Conservation (phyloP, 2,797 vertebrate species). For the Centropyge bicolor region DNA sequence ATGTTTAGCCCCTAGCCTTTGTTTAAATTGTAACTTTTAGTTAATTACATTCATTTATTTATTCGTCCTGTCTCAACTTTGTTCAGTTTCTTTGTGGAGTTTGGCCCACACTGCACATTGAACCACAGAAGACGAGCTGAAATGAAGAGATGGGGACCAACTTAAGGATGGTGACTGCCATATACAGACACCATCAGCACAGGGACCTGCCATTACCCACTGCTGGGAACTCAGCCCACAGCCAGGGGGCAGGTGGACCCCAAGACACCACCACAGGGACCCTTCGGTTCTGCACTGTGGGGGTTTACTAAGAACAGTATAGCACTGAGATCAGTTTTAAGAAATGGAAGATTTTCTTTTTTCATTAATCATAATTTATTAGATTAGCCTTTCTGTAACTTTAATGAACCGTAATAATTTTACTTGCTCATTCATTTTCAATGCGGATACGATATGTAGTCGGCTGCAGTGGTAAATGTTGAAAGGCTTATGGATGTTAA, state of each 20-base stretch:
- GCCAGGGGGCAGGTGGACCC: constrained; percentile 48
- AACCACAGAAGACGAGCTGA: constrained; percentile 91
- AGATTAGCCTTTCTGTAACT: constrained; percentile 51
- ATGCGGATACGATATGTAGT: constrained; percentile 21
- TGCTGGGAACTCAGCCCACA: constrained; percentile 51
- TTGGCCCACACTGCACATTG: constrained; percentile 94
- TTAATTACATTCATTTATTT: not conserved
- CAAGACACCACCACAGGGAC: constrained; percentile 31
- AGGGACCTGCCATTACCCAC: constrained; percentile 54
- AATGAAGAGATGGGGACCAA: constrained; percentile 29
- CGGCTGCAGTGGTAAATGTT: constrained; percentile 29
- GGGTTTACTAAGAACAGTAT: constrained; percentile 63
- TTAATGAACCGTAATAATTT: constrained; percentile 39
- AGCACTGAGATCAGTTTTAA: constrained; percentile 65
- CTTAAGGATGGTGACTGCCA: constrained; percentile 66
- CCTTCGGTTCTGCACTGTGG: constrained; percentile 60
- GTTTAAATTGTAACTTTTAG: not conserved
- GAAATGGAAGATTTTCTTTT: constrained; percentile 44
- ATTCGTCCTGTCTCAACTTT: not conserved
- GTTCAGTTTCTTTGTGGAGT: constrained; percentile 93
- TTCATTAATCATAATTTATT: constrained; percentile 61
- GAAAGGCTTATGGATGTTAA: constrained; percentile 14
- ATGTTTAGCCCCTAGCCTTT: constrained; percentile 33
- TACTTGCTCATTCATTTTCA: constrained; percentile 39
- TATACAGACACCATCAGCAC: constrained; percentile 52